Evolutionary conservation across 2,888 invertebrate genomes (phyloP), one percentile per base, ranked within the genome.

Genomic region (Zeuzera pyrina): DNA sequence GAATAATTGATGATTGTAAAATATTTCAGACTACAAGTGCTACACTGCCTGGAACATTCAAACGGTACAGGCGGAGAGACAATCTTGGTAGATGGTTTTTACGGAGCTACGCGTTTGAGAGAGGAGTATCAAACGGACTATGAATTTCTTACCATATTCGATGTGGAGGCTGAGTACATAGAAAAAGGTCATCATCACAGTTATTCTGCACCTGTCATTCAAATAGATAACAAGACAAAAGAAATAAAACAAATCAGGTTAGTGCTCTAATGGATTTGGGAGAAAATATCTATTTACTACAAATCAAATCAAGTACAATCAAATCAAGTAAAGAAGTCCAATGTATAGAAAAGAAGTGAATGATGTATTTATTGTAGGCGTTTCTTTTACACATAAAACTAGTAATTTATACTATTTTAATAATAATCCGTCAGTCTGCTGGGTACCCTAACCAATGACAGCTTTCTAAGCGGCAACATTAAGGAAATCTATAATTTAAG

Each of bases 71-170:
- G 94, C 0, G 94, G 94, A 0, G 88, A 91, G 42, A 92, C 89
- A 0, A 70, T 91, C 25, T 73, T 94, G 2, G 89, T 89, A 0
- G 94, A 94, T 53, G 93, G 93, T 0, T 89, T 91, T 53, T 78
- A 86, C 33, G 89, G 88, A 3, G 91, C 90, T 0, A 57, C 76
- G 5, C 69, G 84, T 30, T 61, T 92, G 12, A 79, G 76, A 31
- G 55, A 69, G 2, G 67, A 83, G 1, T 61, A 83, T 51, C 87
- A 86, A 0, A 71, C 84, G 11, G 84, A 86, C 29, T 92, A 86
- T 51, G 63, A 88, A 4, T 70, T 87, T 31, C 77, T 93, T 2
- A 74, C 85, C 0, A 76, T 60, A 10, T 84, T 85, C 10, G 66
- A 84, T 5, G 64, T 90, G 5, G 87, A 89, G 35, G 87, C 87